These are phyloP conservation scores for Parasteatoda tepidariorum DNA, from an alignment of 1,140 invertebrate genomes.

Conservation along the genomic window DNA sequence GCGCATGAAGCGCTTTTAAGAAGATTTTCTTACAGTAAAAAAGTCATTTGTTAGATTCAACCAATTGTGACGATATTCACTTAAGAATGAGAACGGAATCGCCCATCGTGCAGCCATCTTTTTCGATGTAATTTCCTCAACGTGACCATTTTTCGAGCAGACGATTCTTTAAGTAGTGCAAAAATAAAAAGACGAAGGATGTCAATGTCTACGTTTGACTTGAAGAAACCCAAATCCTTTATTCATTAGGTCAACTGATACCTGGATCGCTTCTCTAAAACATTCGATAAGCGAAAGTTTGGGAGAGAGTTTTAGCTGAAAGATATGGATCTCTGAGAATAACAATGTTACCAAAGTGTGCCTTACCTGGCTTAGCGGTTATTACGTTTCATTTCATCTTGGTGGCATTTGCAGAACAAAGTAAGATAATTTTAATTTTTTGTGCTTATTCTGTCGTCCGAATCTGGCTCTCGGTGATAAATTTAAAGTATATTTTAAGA, in stretches of 20 bases:
- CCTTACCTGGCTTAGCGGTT: too few relatives aligned
- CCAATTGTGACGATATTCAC: slow-evolving; percentile 49
- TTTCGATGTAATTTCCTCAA: neutral
- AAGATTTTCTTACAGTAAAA: neutral
- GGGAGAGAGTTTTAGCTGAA: neutral
- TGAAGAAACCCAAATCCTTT: neutral
- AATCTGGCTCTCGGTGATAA: too few relatives aligned
- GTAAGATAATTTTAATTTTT: too few relatives aligned
- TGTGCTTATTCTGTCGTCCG: too few relatives aligned
- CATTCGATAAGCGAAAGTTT: neutral
- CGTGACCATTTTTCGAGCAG: slow-evolving; percentile 25
- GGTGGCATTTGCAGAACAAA: too few relatives aligned
- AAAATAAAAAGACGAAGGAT: neutral
- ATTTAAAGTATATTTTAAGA: too few relatives aligned
- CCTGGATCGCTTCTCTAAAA: neutral
- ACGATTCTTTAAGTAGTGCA: neutral
- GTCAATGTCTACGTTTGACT: slow-evolving; percentile 9
- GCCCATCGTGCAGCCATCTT: slow-evolving; percentile 8
- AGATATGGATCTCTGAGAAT: neutral
- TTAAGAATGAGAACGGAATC: slow-evolving; percentile 33
- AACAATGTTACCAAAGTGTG: neutral
- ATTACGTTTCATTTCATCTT: too few relatives aligned
- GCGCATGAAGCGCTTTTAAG: neutral
- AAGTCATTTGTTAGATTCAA: slow-evolving; percentile 22
- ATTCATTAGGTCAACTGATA: neutral